These are phyloP conservation scores for Pitta sordida DNA, from an alignment of 2,113 vertebrate genomes.

Conservation along the genomic window DNA sequence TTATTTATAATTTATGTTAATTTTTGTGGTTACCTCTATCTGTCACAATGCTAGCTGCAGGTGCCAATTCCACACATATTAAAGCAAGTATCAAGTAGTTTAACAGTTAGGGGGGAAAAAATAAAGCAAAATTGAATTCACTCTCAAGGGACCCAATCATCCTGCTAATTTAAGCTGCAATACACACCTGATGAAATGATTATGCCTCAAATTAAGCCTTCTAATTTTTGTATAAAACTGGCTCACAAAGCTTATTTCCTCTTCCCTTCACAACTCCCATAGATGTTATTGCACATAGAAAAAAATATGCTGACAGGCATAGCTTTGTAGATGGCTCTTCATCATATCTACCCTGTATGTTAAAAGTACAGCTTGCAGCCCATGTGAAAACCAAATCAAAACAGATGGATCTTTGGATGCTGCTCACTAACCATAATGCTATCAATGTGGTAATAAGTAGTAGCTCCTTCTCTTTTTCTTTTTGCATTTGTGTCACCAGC, in stretches of 20 bases:
- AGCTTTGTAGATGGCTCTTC: background rate
- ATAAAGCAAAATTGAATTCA: background rate
- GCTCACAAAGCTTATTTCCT: background rate
- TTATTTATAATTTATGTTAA: background rate
- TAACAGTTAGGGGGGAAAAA: background rate
- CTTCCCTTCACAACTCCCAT: background rate
- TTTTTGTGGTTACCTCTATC: background rate
- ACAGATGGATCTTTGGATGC: no score
- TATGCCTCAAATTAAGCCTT: conserved; percentile 13
- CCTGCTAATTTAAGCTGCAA: conserved; percentile 1
- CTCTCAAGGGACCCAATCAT: background rate
- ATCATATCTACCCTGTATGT: background rate
- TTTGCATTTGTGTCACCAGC: background rate
- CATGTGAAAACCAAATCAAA: background rate
- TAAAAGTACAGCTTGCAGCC: background rate
- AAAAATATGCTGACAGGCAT: background rate
- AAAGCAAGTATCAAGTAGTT: conserved; percentile 1
- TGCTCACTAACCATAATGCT: background rate
- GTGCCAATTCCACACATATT: background rate
- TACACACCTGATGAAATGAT: conserved; percentile 26
- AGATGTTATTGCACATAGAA: background rate
- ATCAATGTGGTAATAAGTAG: background rate
- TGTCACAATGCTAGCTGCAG: conserved; percentile 22
- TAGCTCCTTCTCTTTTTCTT: background rate
- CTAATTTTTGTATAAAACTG: conserved; percentile 39